Evolutionary conservation across 2,113 vertebrate genomes (phyloP).

Genomic region (Tetrax tetrax): DNA sequence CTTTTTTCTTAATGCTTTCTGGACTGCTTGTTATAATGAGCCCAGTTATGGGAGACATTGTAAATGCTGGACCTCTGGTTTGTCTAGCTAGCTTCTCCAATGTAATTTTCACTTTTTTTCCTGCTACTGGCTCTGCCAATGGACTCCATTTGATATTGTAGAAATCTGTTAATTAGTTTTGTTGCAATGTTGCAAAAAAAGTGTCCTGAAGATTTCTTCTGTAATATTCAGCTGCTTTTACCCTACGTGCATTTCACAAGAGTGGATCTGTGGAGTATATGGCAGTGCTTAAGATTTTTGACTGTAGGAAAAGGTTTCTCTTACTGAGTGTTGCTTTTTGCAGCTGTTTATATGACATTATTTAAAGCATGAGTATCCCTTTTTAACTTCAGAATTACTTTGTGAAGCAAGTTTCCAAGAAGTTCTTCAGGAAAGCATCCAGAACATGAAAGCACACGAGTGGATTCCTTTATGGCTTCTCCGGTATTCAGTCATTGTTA

Average conservation of each 20-base stretch:
- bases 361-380: constrained; percentile 56
- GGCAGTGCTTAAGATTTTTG: neutral
- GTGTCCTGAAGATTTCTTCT: neutral
- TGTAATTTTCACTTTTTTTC: neutral
- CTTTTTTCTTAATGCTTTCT: neutral
- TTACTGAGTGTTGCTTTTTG: constrained; percentile 25
- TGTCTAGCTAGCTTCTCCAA: neutral
- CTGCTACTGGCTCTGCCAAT: neutral
- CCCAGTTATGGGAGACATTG: neutral
- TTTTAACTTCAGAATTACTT: constrained; percentile 86
- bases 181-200: neutral
- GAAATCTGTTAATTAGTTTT: neutral
- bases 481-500: constrained; percentile 95
- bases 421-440: constrained; percentile 84
- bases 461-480: constrained; percentile 96
- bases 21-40: neutral
- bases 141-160: neutral
- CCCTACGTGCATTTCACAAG: neutral
- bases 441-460: constrained; percentile 74
- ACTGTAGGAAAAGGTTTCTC: neutral
- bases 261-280: neutral
- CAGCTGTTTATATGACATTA: neutral
- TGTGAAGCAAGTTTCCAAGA: constrained; percentile 90
- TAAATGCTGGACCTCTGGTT: neutral
- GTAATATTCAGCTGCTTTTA: neutral